Conservation (phyloP, 2,113 vertebrate genomes). For the Plecturocebus donacophilus region DNA sequence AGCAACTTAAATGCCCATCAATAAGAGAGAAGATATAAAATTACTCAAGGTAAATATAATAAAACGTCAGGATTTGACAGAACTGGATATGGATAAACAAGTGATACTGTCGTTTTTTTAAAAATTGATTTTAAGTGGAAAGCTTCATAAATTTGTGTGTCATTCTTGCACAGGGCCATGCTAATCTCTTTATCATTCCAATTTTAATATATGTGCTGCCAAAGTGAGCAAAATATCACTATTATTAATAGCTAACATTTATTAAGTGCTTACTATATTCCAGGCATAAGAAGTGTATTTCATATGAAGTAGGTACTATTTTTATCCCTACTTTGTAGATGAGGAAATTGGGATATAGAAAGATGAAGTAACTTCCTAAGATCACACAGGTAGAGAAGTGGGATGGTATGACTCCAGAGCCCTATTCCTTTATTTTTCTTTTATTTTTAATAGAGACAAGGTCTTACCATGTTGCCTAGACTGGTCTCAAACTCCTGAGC, state of each 20-base stretch:
- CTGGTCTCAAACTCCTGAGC: not conserved
- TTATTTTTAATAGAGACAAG: not conserved
- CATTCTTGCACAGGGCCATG: too few species aligned
- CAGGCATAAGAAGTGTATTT: not conserved
- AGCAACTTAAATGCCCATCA: not conserved
- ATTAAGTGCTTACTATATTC: not conserved
- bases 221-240: not conserved
- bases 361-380: not conserved
- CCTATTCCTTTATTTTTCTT: not conserved
- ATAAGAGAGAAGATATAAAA: slow-evolving; percentile 19
- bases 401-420: not conserved
- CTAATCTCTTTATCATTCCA: too few species aligned
- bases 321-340: not conserved
- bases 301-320: not conserved
- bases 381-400: not conserved
- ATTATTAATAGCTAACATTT: not conserved
- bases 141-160: too few species aligned
- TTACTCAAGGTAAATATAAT: not conserved
- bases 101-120: not conserved
- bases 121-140: too few species aligned
- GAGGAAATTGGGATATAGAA: slow-evolving; percentile 15
- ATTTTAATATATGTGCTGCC: too few species aligned
- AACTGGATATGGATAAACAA: not conserved
- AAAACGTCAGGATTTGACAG: not conserved
- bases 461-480: not conserved